Base-by-base conservation (phyloP, 2,113 vertebrate species). In the Prionailurus viverrinus region DNA sequence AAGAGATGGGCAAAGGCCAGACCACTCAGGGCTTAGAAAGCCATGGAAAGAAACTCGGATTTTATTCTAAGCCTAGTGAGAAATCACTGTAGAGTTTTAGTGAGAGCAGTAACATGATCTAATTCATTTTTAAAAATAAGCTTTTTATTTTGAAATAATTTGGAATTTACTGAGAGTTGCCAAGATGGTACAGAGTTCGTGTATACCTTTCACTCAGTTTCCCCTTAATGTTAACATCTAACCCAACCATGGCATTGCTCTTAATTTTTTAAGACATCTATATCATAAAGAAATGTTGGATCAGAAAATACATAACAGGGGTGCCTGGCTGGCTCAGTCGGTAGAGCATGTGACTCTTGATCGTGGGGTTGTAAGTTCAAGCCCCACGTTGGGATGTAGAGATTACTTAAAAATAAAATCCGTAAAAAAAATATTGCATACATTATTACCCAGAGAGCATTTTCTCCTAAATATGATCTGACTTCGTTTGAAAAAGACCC, bases 81-180 rank as follows among this genome's bases (percentile, higher is more conserved):
- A 84, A 78, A 68, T 69, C 41, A 55, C 93, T 45, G 4, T 2
- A 89, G 78, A 41, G 25, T 83, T 61, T 92, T 58, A 66, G 29
- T 78, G 4, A 73, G 68, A 87, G 15, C 16, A 93, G 19, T 85
- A 61, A 61, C 48, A 33, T 51, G 48, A 86, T 81, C 55, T 48
- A 48, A 81, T 87, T 81, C 11, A 15, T 36, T 86, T 92, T 93
- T 53, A 29, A 31, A 68, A 81, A 48, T 65, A 82, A 74, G 7
- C 7, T 81, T 96, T 91, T 86, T 55, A 51, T 76, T 93, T 92
- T 96, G 63, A 68, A 92, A 95, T 78, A 53, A 83, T 88, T 92
- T 73, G 51, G 73, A 74, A 41, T 81, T 68, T 93, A 61, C 73
- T 10, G 33, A 81, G 39, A 80, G 45, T 90, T 53, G 7, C 65